Percentiles rank a stretch among this genome's conserved stretches.
phyloP scores from a whole-genome alignment of 2,113 vertebrate species.

The Oryzias woworae region DNA sequence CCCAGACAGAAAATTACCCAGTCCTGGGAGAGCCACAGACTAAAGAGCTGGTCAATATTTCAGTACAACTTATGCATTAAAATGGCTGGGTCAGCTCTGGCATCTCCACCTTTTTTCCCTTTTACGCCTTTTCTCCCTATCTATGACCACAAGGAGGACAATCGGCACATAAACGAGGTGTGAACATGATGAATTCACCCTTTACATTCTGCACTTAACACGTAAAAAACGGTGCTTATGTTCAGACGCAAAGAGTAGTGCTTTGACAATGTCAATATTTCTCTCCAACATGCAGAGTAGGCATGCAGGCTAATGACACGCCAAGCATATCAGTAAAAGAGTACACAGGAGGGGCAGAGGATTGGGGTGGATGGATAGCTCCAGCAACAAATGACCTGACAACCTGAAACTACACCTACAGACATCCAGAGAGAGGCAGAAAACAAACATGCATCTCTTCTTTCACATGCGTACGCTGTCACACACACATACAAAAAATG shows the following conservation, averaged over 20 bases:
- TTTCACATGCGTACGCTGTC: not conserved
- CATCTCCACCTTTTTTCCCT: slow-evolving; percentile 28
- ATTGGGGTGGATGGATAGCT: slow-evolving; percentile 62
- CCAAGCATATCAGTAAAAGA: slow-evolving; percentile 65
- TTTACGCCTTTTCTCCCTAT: slow-evolving; percentile 48
- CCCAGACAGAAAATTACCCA: slow-evolving; percentile 75
- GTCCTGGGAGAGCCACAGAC: slow-evolving; percentile 70
- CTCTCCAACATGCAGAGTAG: slow-evolving; percentile 68
- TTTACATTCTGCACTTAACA: slow-evolving; percentile 64
- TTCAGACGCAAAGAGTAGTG: slow-evolving; percentile 53
- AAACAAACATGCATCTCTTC: slow-evolving; percentile 17
- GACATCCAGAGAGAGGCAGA: slow-evolving; percentile 36
- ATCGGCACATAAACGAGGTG: slow-evolving; percentile 52
- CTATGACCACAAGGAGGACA: slow-evolving; percentile 44
- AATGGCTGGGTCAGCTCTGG: slow-evolving; percentile 68
- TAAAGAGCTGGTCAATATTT: slow-evolving; percentile 80
- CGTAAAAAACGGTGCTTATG: slow-evolving; percentile 49
- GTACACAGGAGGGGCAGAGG: slow-evolving; percentile 58
- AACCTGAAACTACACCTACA: slow-evolving; percentile 58
- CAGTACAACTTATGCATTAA: slow-evolving; percentile 72
- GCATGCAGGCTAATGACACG: slow-evolving; percentile 65
- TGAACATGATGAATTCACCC: slow-evolving; percentile 66
- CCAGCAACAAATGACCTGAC: slow-evolving; percentile 68
- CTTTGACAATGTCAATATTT: slow-evolving; percentile 70
- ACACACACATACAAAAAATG: slow-evolving; percentile 5